Conservation (phyloP, 2,797 vertebrate species). For the Sebastes cheni region DNA sequence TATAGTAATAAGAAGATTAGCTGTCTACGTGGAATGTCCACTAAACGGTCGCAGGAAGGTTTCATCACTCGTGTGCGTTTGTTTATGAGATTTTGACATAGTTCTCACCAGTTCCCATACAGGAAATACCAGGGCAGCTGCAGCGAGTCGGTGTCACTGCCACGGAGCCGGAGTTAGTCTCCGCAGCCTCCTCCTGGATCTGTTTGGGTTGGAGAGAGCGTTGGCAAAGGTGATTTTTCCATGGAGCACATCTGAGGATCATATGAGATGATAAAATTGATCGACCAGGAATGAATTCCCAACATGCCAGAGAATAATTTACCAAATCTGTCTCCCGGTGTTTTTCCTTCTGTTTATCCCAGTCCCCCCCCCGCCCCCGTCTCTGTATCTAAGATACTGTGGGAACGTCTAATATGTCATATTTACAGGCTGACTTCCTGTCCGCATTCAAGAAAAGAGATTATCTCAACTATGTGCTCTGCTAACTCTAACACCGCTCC, state of each 20-base stretch:
- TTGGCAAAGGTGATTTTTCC: constrained; percentile 38
- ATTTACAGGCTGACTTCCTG: constrained; percentile 66
- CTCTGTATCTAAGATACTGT: constrained; percentile 32
- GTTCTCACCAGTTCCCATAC: constrained; percentile 60
- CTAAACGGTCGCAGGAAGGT: constrained; percentile 11
- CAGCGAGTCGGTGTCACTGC: constrained; percentile 48
- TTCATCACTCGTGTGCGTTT: constrained; percentile 14
- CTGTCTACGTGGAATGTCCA: neutral
- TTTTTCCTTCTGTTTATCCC: constrained; percentile 2
- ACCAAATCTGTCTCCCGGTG: neutral
- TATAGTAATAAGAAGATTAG: neutral
- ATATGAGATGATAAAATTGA: constrained; percentile 26
- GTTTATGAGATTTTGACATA: constrained; percentile 54
- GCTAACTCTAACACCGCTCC: neutral
- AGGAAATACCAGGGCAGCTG: constrained; percentile 77
- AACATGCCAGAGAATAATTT: constrained; percentile 9
- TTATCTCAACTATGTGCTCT: constrained; percentile 21
- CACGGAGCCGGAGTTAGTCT: constrained; percentile 38
- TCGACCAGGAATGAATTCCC: constrained; percentile 8
- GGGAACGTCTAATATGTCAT: constrained; percentile 70
- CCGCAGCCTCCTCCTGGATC: constrained; percentile 6
- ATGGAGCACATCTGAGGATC: constrained; percentile 41
- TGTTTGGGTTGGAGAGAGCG: constrained; percentile 22
- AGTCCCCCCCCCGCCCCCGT: neutral
- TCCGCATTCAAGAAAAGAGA: constrained; percentile 21